phyloP scores from a whole-genome alignment of 2,888 invertebrate genomes.

The Drosophila meridionalis region DNA sequence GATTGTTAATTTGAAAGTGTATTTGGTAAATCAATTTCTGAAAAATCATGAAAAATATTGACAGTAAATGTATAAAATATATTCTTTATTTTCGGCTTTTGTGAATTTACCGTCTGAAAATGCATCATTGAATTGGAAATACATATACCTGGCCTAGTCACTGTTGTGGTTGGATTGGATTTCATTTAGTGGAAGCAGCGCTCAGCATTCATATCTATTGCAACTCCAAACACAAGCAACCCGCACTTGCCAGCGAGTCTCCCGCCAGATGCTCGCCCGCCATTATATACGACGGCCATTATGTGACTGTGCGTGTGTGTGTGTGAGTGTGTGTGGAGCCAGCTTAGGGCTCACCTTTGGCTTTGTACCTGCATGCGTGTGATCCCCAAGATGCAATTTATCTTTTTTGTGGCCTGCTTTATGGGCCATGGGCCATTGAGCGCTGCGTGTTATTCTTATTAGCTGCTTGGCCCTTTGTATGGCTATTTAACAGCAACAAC shows the following conservation, averaged over 20 bases:
- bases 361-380: constrained; percentile 50
- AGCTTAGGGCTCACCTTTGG: constrained; percentile 9
- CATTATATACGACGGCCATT: constrained; percentile 56
- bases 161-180: background rate
- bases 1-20: too few relatives aligned
- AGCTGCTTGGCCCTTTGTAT: constrained; percentile 62
- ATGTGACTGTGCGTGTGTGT: constrained; percentile 42
- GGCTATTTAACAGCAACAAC: constrained; percentile 36
- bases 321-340: constrained; percentile 9
- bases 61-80: too few relatives aligned
- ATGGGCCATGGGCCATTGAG: constrained; percentile 78
- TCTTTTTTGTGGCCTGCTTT: constrained; percentile 83
- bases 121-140: background rate
- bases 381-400: constrained; percentile 81
- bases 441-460: constrained; percentile 74
- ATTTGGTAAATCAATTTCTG: too few relatives aligned
- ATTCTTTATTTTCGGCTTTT: background rate
- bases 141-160: background rate
- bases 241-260: constrained; percentile 26
- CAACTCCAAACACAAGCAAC: constrained; percentile 34
- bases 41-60: too few relatives aligned
- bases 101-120: background rate
- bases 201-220: constrained; percentile 6
- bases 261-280: constrained; percentile 1
- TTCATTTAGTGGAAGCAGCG: constrained; percentile 2